phyloP scores from a whole-genome alignment of 2,888 invertebrate genomes.

The Eupithecia centaureata region DNA sequence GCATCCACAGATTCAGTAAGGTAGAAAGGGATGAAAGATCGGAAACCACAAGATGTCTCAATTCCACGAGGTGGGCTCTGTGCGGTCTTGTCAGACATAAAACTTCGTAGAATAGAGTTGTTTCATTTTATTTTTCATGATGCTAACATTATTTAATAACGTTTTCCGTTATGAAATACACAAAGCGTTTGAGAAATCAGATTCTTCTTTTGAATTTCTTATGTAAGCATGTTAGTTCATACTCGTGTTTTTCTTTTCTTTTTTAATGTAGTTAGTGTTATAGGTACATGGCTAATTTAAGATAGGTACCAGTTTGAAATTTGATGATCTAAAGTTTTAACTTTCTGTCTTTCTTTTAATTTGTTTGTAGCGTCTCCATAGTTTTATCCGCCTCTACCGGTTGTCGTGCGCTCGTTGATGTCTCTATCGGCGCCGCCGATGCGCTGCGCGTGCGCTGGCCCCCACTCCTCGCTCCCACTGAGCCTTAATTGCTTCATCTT shows the following conservation, averaged over 20 bases:
- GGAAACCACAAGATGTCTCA: constrained; percentile 85
- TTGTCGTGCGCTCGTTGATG: constrained; percentile 71
- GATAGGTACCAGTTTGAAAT: too few relatives aligned
- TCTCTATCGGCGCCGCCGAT: constrained; percentile 78
- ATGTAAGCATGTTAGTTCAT: not conserved
- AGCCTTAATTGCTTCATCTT: constrained; percentile 83
- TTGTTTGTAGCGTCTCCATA: constrained; percentile 31
- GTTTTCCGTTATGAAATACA: constrained; percentile 2
- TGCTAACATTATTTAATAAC: constrained; percentile 23
- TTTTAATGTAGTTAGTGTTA: not conserved
- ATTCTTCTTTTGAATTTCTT: not conserved
- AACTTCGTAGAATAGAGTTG: constrained; percentile 75
- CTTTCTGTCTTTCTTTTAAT: not conserved
- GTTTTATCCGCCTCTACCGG: constrained; percentile 34
- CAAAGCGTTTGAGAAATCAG: not conserved
- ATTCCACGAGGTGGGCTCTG: constrained; percentile 81
- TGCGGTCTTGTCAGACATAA: constrained; percentile 79
- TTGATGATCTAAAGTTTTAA: not conserved
- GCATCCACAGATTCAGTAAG: constrained; percentile 58
- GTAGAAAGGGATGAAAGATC: constrained; percentile 75
- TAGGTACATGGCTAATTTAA: not conserved
- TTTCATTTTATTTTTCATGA: constrained; percentile 46
- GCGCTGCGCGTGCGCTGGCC: constrained; percentile 72
- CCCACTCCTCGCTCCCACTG: constrained; percentile 64
- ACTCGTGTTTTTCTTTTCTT: not conserved